Evolutionary conservation across 2,888 invertebrate species (phyloP).

Genomic region (Dorcus parallelipipedus): DNA sequence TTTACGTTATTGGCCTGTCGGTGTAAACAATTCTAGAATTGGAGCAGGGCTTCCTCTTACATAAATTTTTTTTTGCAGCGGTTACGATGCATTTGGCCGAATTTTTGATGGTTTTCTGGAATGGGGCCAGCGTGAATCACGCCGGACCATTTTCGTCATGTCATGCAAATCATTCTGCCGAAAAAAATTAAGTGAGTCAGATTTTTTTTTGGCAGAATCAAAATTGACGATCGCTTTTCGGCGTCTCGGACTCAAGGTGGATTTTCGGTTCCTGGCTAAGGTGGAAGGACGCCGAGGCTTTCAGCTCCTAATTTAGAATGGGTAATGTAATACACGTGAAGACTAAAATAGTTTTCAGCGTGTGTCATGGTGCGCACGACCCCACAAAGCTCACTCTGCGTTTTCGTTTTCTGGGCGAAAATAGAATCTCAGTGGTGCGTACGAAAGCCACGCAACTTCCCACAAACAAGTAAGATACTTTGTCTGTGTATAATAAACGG

Average conservation of each 20-base stretch:
- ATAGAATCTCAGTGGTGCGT: constrained; percentile 4
- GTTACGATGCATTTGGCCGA: no score
- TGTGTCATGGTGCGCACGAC: constrained; percentile 56
- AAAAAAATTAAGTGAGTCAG: constrained; percentile 4
- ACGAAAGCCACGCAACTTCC: constrained; percentile 10
- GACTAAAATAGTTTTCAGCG: constrained; percentile 53
- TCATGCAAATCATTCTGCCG: background rate
- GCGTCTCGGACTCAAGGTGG: no score
- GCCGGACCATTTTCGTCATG: background rate
- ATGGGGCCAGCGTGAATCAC: no score
- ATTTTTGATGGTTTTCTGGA: no score
- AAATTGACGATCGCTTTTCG: no score
- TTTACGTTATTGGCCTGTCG: no score
- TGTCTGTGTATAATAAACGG: background rate
- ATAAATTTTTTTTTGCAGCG: no score
- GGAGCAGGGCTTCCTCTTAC: no score
- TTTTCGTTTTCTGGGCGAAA: constrained; percentile 18
- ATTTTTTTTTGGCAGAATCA: no score
- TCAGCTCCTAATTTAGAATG: constrained; percentile 54
- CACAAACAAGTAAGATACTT: background rate
- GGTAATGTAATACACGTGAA: constrained; percentile 57
- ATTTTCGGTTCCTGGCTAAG: constrained; percentile 21
- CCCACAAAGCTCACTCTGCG: constrained; percentile 21
- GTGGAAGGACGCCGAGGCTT: constrained; percentile 26
- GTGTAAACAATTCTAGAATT: no score